These are phyloP conservation scores for Bettongia penicillata DNA, from an alignment of 2,113 vertebrate species.

Conservation along the genomic window DNA sequence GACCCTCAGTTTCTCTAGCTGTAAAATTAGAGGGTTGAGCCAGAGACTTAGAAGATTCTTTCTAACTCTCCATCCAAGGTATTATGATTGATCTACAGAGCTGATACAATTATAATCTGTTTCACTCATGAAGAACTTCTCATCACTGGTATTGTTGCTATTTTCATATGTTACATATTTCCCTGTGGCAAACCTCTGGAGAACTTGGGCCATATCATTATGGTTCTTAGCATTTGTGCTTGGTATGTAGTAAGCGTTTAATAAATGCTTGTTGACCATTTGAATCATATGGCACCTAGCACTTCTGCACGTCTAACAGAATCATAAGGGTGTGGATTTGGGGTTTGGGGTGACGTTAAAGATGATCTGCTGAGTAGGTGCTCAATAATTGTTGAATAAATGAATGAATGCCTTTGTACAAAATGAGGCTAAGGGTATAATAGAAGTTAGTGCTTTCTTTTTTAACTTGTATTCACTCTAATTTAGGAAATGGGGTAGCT, in stretches of 20 bases:
- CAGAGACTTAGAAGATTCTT: neutral
- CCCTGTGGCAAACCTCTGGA: neutral
- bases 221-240: neutral
- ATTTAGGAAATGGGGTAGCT: neutral
- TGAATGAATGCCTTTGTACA: neutral
- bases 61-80: neutral
- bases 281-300: neutral
- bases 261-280: neutral
- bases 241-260: neutral
- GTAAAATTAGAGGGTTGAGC: neutral
- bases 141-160: neutral
- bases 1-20: neutral
- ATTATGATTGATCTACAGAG: neutral
- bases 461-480: no score
- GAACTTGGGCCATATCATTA: no score
- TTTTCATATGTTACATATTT: neutral
- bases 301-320: neutral
- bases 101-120: neutral
- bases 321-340: neutral
- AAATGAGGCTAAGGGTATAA: neutral
- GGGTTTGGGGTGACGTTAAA: neutral
- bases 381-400: neutral
- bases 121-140: neutral
- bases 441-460: no score
- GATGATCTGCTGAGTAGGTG: neutral